A percentile compares a stretch with the other conserved stretches of the same genome.
Evolutionary conservation across 2,113 vertebrate species (phyloP).

Genomic region (Odontophorus gujanensis): DNA sequence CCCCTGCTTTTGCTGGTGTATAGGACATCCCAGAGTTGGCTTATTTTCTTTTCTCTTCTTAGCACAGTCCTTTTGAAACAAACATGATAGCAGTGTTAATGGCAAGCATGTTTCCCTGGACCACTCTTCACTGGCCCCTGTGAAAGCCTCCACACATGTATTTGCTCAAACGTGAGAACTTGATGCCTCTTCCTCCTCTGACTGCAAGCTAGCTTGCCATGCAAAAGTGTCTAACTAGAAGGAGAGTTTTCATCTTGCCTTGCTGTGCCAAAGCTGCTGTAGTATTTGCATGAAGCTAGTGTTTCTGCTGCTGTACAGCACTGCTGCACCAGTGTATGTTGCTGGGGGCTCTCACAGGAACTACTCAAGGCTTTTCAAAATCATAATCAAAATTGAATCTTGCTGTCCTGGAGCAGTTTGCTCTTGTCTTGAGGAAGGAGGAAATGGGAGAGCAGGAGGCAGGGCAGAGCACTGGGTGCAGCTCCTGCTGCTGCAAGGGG

Average conservation of each 20-base stretch:
- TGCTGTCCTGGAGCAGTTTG: neutral
- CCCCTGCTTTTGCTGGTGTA: neutral
- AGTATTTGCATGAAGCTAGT: neutral
- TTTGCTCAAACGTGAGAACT: neutral
- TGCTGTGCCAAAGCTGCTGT: neutral
- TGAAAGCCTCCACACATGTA: neutral
- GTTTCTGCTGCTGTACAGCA: neutral
- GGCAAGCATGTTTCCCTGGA: rapidly evolving
- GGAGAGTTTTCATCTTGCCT: neutral
- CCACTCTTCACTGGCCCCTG: neutral
- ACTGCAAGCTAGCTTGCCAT: neutral
- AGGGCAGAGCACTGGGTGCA: neutral
- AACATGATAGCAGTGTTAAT: neutral
- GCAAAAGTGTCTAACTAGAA: neutral
- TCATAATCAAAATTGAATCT: neutral
- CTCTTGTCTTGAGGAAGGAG: neutral
- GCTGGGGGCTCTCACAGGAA: neutral
- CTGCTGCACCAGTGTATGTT: neutral
- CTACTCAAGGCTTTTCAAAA: neutral
- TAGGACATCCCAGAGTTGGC: neutral
- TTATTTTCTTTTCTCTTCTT: neutral
- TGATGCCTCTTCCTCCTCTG: neutral
- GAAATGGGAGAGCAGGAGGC: neutral
- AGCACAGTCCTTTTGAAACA: neutral
- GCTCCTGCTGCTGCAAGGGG: neutral